Conservation (phyloP, 2,113 vertebrate species). For the Corvus moneduloides region DNA sequence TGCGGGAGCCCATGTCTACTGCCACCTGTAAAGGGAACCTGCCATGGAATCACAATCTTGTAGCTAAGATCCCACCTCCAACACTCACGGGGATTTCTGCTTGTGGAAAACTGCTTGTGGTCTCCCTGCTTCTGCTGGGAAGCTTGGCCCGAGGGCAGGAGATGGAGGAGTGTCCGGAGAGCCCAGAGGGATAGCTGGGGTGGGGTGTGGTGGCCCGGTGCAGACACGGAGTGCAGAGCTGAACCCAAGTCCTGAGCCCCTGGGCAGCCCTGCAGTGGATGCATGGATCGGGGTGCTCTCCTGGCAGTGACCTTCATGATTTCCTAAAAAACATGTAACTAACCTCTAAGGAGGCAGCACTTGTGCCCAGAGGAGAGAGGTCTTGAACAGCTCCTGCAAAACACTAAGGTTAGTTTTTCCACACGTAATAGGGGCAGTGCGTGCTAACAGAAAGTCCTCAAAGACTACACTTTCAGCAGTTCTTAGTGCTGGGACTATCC, state of each 20-base stretch:
- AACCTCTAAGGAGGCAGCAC: neutral
- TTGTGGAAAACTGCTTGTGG: neutral
- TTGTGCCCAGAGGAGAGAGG: neutral
- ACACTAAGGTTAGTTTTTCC: neutral
- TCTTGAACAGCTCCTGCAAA: neutral
- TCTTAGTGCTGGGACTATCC: neutral
- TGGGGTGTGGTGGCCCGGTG: neutral
- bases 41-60: neutral
- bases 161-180: neutral
- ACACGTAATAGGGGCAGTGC: neutral
- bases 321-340: neutral
- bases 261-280: accelerated
- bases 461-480: neutral
- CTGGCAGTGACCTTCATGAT: neutral
- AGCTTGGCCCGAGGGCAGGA: neutral
- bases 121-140: neutral
- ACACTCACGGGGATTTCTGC: neutral
- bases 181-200: neutral
- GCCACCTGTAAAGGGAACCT: neutral
- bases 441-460: neutral
- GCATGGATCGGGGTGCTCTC: neutral
- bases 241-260: neutral
- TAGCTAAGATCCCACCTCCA: neutral
- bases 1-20: neutral
- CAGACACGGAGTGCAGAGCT: neutral